Evolutionary conservation across 2,888 invertebrate species (phyloP).

Genomic region (Agonopterix alstromeriana): DNA sequence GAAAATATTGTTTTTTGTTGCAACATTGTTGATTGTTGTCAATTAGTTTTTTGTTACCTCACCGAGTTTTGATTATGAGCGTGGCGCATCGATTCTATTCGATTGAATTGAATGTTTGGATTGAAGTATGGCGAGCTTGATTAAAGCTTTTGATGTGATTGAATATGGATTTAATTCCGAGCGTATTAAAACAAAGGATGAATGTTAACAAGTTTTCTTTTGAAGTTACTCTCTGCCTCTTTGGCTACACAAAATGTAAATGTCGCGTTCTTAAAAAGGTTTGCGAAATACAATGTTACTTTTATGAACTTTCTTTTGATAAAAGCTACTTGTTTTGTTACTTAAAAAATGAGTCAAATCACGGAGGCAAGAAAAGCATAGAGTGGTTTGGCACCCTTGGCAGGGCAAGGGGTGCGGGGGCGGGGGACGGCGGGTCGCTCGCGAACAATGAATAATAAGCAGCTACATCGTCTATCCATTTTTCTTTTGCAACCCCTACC

Average conservation of each 20-base stretch:
- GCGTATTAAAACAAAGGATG: too few relatives aligned
- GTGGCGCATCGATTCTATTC: constrained; percentile 60
- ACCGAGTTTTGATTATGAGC: constrained; percentile 54
- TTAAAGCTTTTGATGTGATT: constrained; percentile 42
- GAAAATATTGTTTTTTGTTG: constrained; percentile 72
- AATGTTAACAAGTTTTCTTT: too few relatives aligned
- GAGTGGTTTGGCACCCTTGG: constrained; percentile 7
- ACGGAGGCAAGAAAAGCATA: constrained; percentile 52
- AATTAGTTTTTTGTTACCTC: constrained; percentile 69
- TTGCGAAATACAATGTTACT: constrained; percentile 30
- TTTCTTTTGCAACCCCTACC: constrained; percentile 57
- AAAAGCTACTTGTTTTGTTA: constrained; percentile 57
- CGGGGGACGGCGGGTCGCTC: constrained; percentile 9
- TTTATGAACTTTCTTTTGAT: constrained; percentile 28
- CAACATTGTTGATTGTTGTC: constrained; percentile 71
- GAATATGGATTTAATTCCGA: background rate
- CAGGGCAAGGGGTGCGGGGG: background rate
- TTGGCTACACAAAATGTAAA: background rate
- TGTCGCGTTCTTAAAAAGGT: constrained; percentile 20
- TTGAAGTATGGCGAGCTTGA: constrained; percentile 62
- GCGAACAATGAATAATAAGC: constrained; percentile 71
- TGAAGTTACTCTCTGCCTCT: too few relatives aligned
- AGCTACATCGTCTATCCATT: constrained; percentile 67
- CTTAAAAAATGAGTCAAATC: constrained; percentile 69
- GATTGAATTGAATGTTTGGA: constrained; percentile 68